These are phyloP conservation scores for Cephalopachus bancanus DNA, from an alignment of 2,797 vertebrate genomes.

Conservation along the genomic window DNA sequence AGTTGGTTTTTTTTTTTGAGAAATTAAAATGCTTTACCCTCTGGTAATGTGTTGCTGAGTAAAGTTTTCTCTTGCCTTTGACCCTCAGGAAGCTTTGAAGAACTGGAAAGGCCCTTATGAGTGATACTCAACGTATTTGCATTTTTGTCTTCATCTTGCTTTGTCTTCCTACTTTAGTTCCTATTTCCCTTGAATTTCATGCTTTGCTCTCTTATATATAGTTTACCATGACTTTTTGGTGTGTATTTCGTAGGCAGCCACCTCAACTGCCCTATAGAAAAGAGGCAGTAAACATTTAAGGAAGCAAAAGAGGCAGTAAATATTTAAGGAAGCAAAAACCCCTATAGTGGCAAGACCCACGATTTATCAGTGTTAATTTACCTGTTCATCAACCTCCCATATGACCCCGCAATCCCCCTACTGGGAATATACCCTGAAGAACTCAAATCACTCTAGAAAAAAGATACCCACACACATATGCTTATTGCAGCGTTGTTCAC, in stretches of 20 bases:
- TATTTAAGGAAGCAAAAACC: not conserved
- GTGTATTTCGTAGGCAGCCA: not conserved
- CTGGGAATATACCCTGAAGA: no score
- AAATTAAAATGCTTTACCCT: not conserved
- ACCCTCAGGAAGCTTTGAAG: not conserved
- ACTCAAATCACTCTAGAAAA: no score
- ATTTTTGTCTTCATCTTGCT: slow-evolving; percentile 17
- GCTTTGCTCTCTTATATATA: not conserved
- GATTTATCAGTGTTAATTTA: not conserved
- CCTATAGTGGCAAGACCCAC: no score
- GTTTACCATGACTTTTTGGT: not conserved
- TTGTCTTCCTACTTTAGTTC: slow-evolving; percentile 17
- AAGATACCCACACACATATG: no score
- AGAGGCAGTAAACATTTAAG: not conserved
- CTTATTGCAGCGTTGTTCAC: no score
- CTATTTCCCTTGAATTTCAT: not conserved
- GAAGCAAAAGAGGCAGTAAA: not conserved
- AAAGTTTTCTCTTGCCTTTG: not conserved
- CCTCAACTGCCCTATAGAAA: not conserved
- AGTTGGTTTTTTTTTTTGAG: not conserved
- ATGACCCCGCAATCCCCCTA: no score
- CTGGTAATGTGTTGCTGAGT: not conserved
- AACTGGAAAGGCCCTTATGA: not conserved
- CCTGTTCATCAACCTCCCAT: not conserved
- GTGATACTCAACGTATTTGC: not conserved